phyloP scores from a whole-genome alignment of 2,888 invertebrate species.

The Trilocha varians region DNA sequence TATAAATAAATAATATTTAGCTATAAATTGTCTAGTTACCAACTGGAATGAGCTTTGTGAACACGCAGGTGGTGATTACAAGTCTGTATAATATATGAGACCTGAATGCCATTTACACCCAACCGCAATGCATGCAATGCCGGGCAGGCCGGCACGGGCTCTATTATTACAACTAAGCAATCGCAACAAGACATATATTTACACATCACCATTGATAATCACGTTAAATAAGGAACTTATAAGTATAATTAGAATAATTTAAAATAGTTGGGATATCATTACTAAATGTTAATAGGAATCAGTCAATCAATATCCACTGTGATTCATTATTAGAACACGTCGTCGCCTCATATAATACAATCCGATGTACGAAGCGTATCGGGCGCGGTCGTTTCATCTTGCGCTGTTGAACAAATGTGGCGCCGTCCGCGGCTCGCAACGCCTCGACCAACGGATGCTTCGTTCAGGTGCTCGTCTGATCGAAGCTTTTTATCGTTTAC shows the following conservation, averaged over 20 bases:
- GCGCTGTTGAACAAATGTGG: conserved; percentile 30
- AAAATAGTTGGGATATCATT: conserved; percentile 62
- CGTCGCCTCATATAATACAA: conserved; percentile 31
- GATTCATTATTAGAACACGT: conserved; percentile 42
- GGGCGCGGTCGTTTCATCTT: conserved; percentile 13
- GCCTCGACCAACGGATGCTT: conserved; percentile 8
- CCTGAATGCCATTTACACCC: conserved; percentile 29
- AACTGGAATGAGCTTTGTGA: conserved; percentile 68
- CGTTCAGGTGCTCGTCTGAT: not conserved
- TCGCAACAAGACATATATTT: conserved; percentile 66
- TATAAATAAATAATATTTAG: conserved; percentile 68
- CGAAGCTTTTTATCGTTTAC: conserved; percentile 28
- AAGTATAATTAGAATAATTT: conserved; percentile 65
- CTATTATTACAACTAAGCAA: conserved; percentile 62
- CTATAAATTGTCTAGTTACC: conserved; percentile 70
- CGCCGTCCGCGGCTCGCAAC: conserved; percentile 17
- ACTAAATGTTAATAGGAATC: conserved; percentile 56
- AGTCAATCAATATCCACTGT: conserved; percentile 61
- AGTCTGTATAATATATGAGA: conserved; percentile 44
- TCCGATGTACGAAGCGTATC: conserved; percentile 14
- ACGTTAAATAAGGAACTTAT: conserved; percentile 65
- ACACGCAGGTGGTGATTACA: conserved; percentile 72
- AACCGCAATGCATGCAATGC: conserved; percentile 37
- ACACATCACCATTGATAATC: conserved; percentile 57
- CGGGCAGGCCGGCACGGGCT: conserved; percentile 47